Conservation (phyloP, 30 jellyfish, hydroid and myxozoan genomes). For the Turritopsis dohrnii region DNA sequence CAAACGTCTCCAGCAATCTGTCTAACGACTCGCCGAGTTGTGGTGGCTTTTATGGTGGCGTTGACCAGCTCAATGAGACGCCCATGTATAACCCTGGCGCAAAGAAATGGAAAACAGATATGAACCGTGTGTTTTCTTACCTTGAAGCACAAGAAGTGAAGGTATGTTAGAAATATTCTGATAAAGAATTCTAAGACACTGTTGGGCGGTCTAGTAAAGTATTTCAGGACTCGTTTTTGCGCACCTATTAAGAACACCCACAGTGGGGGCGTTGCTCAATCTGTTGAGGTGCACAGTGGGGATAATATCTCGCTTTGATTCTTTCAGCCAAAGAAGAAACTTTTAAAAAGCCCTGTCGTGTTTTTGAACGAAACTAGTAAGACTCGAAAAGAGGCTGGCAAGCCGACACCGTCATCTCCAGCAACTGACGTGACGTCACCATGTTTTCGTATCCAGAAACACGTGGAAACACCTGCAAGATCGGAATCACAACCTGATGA, state of each 20-base stretch:
- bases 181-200: too few species aligned
- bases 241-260: too few species aligned
- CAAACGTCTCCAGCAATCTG: background rate
- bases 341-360: conserved; percentile 39
- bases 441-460: background rate
- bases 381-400: background rate
- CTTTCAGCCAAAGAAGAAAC: conserved; percentile 16
- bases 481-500: background rate
- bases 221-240: too few species aligned
- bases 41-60: too few species aligned
- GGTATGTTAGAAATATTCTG: too few species aligned
- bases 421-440: background rate
- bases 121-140: conserved; percentile 7
- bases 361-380: background rate
- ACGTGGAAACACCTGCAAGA: background rate
- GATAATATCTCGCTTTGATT: too few species aligned
- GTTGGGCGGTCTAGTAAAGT: too few species aligned
- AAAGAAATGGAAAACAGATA: conserved; percentile 17
- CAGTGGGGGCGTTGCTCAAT: too few species aligned
- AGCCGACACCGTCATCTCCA: background rate
- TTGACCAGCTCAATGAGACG: conserved; percentile 9
- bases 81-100: background rate
- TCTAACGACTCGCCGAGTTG: background rate
- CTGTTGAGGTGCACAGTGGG: too few species aligned
- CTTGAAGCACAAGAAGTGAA: background rate